Evolutionary conservation across 2,888 invertebrate genomes (phyloP).

Genomic region (Bedellia somnulentella): DNA sequence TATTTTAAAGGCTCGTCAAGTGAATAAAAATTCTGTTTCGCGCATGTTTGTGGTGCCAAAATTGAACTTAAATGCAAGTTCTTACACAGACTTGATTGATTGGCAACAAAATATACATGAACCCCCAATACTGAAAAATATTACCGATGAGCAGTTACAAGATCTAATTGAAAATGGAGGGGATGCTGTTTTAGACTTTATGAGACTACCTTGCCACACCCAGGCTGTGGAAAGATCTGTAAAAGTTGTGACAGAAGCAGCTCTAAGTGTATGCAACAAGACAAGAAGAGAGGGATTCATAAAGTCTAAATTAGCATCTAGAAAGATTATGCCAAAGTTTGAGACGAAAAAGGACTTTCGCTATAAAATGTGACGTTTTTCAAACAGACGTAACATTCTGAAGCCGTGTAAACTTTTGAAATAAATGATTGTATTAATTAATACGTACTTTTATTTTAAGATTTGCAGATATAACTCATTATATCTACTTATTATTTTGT

Average conservation of each 20-base stretch:
- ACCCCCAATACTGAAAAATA: constrained; percentile 6
- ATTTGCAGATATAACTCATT: too few species aligned
- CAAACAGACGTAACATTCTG: too few species aligned
- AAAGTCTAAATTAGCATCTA: constrained; percentile 9
- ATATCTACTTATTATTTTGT: too few species aligned
- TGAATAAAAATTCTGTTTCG: neutral
- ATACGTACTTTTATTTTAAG: too few species aligned
- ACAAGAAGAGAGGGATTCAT: constrained; percentile 6
- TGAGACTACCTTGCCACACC: constrained; percentile 12
- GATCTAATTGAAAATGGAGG: constrained; percentile 6
- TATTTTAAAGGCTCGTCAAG: constrained; percentile 12
- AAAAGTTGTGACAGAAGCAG: constrained; percentile 10
- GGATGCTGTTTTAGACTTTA: constrained; percentile 6
- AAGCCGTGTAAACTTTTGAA: too few species aligned
- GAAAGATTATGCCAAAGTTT: constrained; percentile 6
- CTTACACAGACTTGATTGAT: constrained; percentile 10
- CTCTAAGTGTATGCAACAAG: constrained; percentile 7
- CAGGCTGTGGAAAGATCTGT: constrained; percentile 13
- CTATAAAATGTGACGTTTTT: neutral
- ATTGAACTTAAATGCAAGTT: constrained; percentile 11
- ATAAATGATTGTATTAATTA: too few species aligned
- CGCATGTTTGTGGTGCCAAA: constrained; percentile 11
- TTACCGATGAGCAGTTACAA: constrained; percentile 8
- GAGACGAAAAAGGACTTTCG: constrained; percentile 2
- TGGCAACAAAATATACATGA: constrained; percentile 9